Evolutionary conservation across 2,888 invertebrate species (phyloP).

Genomic region (Nephrotoma flavescens): DNA sequence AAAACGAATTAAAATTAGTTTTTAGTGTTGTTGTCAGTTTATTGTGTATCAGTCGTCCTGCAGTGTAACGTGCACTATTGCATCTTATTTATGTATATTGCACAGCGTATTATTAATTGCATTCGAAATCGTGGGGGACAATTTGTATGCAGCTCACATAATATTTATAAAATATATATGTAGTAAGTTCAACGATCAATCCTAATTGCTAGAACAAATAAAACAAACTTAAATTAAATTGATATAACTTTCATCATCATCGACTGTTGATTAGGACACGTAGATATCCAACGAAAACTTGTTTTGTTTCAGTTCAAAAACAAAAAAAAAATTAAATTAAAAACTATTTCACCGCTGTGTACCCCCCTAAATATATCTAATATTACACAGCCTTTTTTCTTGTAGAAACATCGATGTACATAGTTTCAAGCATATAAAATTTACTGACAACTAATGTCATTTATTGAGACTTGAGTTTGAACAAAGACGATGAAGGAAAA

Average conservation of each 20-base stretch:
- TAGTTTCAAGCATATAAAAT: background rate
- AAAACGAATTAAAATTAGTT: background rate
- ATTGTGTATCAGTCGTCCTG: background rate
- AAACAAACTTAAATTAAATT: background rate
- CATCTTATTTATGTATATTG: no score
- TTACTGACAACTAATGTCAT: background rate
- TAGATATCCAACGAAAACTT: background rate
- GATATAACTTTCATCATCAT: background rate
- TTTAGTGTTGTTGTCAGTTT: background rate
- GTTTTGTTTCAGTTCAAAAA: background rate
- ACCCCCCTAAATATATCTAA: background rate
- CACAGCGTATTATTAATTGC: background rate
- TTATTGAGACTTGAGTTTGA: background rate
- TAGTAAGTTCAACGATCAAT: background rate
- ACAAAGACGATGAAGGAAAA: background rate
- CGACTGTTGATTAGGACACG: background rate
- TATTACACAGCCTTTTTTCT: background rate
- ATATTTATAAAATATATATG: background rate
- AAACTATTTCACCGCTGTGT: background rate
- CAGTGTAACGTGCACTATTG: background rate
- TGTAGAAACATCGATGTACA: background rate
- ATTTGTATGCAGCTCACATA: background rate
- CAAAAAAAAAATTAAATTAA: background rate
- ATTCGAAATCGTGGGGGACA: background rate
- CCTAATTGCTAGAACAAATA: background rate